These are phyloP conservation scores for Falco novaeseelandiae DNA, from an alignment of 2,797 vertebrate species.

Conservation along the genomic window DNA sequence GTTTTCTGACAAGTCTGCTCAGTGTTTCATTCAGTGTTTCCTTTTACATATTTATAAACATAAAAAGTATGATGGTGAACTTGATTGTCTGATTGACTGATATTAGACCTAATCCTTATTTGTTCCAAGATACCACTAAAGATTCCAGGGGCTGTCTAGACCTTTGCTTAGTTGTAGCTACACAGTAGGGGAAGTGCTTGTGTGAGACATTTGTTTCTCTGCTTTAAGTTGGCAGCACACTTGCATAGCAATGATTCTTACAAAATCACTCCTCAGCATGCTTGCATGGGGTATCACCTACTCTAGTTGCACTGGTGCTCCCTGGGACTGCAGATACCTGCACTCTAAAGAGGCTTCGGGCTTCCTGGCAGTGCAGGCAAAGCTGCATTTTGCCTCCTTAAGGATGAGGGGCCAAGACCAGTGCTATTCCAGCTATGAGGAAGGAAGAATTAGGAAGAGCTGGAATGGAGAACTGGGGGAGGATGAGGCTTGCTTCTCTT, in stretches of 20 bases:
- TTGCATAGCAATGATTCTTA: not conserved
- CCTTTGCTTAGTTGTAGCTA: not conserved
- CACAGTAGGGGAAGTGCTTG: not conserved
- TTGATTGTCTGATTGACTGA: not conserved
- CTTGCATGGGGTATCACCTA: accelerated
- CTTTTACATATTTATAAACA: not conserved
- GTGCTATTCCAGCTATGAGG: not conserved
- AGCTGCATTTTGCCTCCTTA: not conserved
- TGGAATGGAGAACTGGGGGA: not conserved
- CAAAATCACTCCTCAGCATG: not conserved
- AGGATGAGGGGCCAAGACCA: not conserved
- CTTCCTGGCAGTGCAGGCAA: not conserved
- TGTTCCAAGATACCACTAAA: not conserved
- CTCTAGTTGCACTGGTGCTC: not conserved
- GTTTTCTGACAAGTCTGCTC: not conserved
- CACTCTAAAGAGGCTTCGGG: not conserved
- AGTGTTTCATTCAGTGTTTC: not conserved
- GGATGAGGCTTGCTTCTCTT: not conserved
- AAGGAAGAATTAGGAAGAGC: not conserved
- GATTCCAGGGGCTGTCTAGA: not conserved
- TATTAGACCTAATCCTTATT: not conserved
- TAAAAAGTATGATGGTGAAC: not conserved
- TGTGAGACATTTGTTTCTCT: not conserved
- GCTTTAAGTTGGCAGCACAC: not conserved
- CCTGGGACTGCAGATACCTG: not conserved